Evolutionary conservation across 2,797 vertebrate genomes (phyloP).

Genomic region (Rhyacichthys aspro): DNA sequence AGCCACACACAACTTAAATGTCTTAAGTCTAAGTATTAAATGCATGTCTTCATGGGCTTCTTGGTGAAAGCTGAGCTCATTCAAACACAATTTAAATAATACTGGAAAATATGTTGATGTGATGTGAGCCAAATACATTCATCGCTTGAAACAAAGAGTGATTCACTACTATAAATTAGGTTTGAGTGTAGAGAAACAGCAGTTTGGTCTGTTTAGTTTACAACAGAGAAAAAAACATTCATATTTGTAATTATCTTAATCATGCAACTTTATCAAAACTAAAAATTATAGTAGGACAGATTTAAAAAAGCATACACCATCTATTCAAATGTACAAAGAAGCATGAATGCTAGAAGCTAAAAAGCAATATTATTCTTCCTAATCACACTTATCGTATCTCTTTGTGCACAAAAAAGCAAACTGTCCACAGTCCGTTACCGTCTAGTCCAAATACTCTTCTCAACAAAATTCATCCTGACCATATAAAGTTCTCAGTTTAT

Average conservation of each 20-base stretch:
- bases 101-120: too few species aligned
- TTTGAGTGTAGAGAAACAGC: too few species aligned
- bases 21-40: constrained; percentile 28
- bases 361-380: constrained; percentile 34
- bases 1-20: constrained; percentile 13
- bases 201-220: too few species aligned
- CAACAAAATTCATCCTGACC: constrained; percentile 17
- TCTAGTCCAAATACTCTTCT: constrained; percentile 39
- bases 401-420: constrained; percentile 59
- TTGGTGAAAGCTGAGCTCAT: too few species aligned
- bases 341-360: constrained; percentile 35
- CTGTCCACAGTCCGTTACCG: constrained; percentile 33
- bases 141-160: too few species aligned
- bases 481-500: not conserved
- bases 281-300: too few species aligned
- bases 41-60: constrained; percentile 11
- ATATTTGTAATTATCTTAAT: too few species aligned
- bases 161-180: too few species aligned
- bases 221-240: too few species aligned
- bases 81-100: too few species aligned
- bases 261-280: too few species aligned
- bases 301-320: constrained; percentile 18
- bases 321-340: constrained; percentile 39
- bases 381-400: constrained; percentile 33
- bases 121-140: too few species aligned